Evolutionary conservation across 1,140 invertebrate species (phyloP), one percentile per base, ranked within the genome.

Genomic region (Plectrocnemia conspersa): DNA sequence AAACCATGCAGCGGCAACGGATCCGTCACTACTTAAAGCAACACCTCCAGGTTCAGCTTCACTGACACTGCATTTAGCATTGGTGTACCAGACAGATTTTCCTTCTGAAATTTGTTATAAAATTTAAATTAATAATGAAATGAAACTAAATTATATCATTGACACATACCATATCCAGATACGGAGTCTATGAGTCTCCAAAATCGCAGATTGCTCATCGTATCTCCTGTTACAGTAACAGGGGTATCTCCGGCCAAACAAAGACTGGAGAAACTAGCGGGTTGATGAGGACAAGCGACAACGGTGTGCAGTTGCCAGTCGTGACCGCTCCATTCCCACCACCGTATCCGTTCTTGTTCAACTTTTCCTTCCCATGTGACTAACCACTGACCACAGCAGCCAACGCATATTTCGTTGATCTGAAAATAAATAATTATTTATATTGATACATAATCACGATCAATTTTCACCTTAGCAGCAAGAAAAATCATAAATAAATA

Each of bases 1-100:
- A 41, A 72, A 73, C 74, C 74, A 76, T n/a, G 70, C 71, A 0
- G 74, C 74, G 16, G 73, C 72, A 18, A 74, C 59, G 0, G 74
- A 76, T 0, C 73, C 74, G 36, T 75, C 74, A 23, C 68, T 66
- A 0, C 71, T 75, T 57, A 76, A 69, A 0, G 71, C 72, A 2
- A 70, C 70, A 10, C 69, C 68, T 2, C 71, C 70, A 64, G 52
- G 46, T 13, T 42, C 29, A 15, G 55, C 52, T 2, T 47, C 54
- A 33, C 42, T 46, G 0, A 40, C 21, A 3, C 4, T 16, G n/a
- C 40, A 44, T 2, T 15, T 41, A 2, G 54, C 49, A 29, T 45
- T 54, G 10, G 59, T 57, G 25, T 46, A 56, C 59, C 59, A 61
- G 2, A 52, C 59, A 0, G 59, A 13, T 44, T 58, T 61, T 3